Evolutionary conservation across 2,888 invertebrate species (phyloP).

Genomic region (Drosophila flavopinicola): DNA sequence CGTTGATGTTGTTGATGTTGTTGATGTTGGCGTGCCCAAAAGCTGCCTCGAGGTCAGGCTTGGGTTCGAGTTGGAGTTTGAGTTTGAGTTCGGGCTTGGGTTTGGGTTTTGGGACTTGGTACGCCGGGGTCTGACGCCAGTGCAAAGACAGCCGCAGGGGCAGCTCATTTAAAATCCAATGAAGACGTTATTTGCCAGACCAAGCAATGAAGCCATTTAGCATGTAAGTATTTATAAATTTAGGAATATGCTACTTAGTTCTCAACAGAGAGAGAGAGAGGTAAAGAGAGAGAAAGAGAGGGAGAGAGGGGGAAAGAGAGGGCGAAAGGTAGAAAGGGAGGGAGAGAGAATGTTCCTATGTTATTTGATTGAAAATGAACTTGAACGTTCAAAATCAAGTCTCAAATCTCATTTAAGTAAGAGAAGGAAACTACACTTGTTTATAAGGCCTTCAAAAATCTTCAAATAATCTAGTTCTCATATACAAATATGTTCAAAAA

Average conservation of each 20-base stretch:
- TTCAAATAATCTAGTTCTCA: too few relatives aligned
- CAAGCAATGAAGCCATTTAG: slow-evolving; percentile 63
- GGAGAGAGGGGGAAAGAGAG: too few relatives aligned
- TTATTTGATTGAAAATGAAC: too few relatives aligned
- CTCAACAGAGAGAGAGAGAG: neutral
- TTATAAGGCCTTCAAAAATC: too few relatives aligned
- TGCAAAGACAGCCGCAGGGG: slow-evolving; percentile 31
- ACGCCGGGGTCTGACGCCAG: slow-evolving; percentile 18
- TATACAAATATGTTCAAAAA: neutral
- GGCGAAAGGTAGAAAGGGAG: too few relatives aligned
- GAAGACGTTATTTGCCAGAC: slow-evolving; percentile 46
- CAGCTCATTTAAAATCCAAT: slow-evolving; percentile 50
- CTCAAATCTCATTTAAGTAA: too few relatives aligned
- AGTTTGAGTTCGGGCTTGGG: slow-evolving; percentile 1
- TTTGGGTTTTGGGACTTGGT: slow-evolving; percentile 1
- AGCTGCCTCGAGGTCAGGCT: slow-evolving; percentile 62
- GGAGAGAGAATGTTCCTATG: too few relatives aligned
- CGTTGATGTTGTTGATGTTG: slow-evolving; percentile 25
- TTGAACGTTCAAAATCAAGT: too few relatives aligned
- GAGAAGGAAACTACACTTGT: too few relatives aligned
- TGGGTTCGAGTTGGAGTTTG: slow-evolving; percentile 14
- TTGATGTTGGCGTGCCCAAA: slow-evolving; percentile 40
- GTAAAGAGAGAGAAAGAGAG: too few relatives aligned
- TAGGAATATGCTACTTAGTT: neutral
- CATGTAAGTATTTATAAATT: slow-evolving; percentile 33